A percentile compares a stretch with the other conserved stretches of the same genome.
Conservation (phyloP, 2,113 vertebrate genomes). For the Struthidea cinerea region DNA sequence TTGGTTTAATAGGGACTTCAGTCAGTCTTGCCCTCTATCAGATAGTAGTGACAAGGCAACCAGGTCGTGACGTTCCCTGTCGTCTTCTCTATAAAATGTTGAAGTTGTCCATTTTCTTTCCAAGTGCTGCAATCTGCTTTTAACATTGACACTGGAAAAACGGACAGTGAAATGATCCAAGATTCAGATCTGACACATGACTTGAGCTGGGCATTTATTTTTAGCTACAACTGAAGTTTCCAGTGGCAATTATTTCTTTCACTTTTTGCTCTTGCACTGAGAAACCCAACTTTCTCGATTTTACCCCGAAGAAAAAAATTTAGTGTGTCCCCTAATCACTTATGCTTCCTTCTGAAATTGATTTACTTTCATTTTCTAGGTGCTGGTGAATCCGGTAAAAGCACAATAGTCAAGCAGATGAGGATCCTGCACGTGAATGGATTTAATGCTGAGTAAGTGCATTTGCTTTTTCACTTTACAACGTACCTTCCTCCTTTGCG, state of each 20-base stretch:
- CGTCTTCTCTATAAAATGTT: background rate
- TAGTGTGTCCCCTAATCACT: background rate
- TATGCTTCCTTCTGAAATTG: conserved; percentile 64
- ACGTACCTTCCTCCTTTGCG: background rate
- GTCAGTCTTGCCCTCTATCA: background rate
- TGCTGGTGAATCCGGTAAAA: conserved; percentile 98
- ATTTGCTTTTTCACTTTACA: conserved; percentile 23
- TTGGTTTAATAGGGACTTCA: background rate
- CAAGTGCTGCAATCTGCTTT: conserved; percentile 17
- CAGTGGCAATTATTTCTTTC: conserved; percentile 53
- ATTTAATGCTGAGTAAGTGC: conserved; percentile 98
- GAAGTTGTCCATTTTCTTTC: conserved; percentile 13
- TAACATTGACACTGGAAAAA: conserved; percentile 54
- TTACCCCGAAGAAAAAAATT: conserved; percentile 3
- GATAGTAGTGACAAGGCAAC: background rate
- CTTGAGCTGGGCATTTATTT: conserved; percentile 63
- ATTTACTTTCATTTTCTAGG: conserved; percentile 81
- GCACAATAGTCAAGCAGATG: conserved; percentile 98
- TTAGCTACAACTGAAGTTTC: conserved; percentile 68
- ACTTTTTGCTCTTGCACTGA: conserved; percentile 33
- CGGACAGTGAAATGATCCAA: conserved; percentile 63
- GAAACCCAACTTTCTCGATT: conserved; percentile 28
- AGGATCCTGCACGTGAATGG: conserved; percentile 95
- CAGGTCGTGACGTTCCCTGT: background rate
- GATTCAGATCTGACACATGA: conserved; percentile 53